Percentiles rank a stretch among this genome's conserved stretches.
Evolutionary conservation across 2,888 invertebrate genomes (phyloP).

Genomic region (Cynaeus angustus): DNA sequence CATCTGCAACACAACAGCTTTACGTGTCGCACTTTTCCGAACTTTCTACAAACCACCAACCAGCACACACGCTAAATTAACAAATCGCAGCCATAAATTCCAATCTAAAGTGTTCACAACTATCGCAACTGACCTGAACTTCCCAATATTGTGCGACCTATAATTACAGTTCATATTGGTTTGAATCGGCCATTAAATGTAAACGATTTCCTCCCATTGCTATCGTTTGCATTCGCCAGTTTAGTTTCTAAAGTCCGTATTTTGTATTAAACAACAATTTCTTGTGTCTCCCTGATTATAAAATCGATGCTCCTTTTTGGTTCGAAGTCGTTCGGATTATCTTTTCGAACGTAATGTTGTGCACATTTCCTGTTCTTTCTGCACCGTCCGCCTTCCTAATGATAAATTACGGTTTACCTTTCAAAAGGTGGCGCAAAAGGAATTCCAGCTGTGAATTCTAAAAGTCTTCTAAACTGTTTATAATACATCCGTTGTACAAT

Average conservation of each 20-base stretch:
- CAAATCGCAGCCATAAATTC: constrained; percentile 1
- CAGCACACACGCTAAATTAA: background rate
- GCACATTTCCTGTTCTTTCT: constrained; percentile 59
- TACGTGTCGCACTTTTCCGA: background rate
- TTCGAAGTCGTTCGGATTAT: constrained; percentile 38
- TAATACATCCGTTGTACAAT: constrained; percentile 57
- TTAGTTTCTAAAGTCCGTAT: background rate
- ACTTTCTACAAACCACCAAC: background rate
- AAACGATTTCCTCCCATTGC: constrained; percentile 1
- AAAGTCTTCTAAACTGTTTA: constrained; percentile 63
- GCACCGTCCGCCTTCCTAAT: constrained; percentile 54
- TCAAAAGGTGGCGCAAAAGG: constrained; percentile 59
- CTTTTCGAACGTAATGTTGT: constrained; percentile 42
- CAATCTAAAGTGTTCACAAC: constrained; percentile 2
- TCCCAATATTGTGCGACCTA: background rate
- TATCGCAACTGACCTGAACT: background rate
- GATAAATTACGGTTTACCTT: constrained; percentile 64
- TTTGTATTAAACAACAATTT: constrained; percentile 22
- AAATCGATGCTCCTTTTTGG: constrained; percentile 43
- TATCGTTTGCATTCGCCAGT: background rate
- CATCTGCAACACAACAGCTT: too few relatives aligned
- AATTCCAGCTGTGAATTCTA: constrained; percentile 60
- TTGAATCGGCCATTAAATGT: constrained; percentile 2
- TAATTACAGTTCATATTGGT: constrained; percentile 2
- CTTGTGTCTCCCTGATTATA: constrained; percentile 37